phyloP scores from a whole-genome alignment of 2,113 vertebrate species.

The Rattus rattus region DNA sequence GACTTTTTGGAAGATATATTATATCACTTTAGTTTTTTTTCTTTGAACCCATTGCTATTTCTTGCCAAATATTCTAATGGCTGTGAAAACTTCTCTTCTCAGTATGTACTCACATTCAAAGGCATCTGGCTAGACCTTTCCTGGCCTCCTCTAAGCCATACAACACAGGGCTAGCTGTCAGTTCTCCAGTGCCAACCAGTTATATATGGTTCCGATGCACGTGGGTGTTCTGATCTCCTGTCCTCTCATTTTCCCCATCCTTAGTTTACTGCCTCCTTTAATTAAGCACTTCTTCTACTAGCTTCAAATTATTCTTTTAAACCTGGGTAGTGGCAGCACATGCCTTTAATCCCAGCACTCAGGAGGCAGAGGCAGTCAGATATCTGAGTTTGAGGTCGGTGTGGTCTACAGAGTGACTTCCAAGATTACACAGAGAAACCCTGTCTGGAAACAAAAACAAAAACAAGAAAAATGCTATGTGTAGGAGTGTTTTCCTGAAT shows the following conservation, averaged over 20 bases:
- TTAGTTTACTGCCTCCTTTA: not conserved
- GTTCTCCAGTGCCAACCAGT: too few relatives aligned
- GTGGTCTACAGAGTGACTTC: not conserved
- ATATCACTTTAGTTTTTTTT: not conserved
- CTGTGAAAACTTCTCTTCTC: not conserved
- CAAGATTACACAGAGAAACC: not conserved
- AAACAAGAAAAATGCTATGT: not conserved
- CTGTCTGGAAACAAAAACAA: not conserved
- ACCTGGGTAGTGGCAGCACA: not conserved
- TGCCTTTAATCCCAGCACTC: not conserved
- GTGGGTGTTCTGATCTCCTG: not conserved
- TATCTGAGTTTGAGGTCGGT: not conserved
- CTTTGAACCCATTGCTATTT: not conserved
- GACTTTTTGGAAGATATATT: not conserved
- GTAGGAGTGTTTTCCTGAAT: not conserved
- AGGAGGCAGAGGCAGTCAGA: not conserved
- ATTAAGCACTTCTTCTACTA: not conserved
- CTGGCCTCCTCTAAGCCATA: not conserved
- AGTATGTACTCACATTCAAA: not conserved
- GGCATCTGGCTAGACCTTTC: not conserved
- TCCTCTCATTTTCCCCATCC: not conserved
- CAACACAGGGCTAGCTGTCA: not conserved
- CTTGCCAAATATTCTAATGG: not conserved
- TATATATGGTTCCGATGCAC: too few relatives aligned
- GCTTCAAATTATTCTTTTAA: not conserved